Base-by-base conservation (phyloP, 2,113 vertebrate species). In the Aphyosemion australe region DNA sequence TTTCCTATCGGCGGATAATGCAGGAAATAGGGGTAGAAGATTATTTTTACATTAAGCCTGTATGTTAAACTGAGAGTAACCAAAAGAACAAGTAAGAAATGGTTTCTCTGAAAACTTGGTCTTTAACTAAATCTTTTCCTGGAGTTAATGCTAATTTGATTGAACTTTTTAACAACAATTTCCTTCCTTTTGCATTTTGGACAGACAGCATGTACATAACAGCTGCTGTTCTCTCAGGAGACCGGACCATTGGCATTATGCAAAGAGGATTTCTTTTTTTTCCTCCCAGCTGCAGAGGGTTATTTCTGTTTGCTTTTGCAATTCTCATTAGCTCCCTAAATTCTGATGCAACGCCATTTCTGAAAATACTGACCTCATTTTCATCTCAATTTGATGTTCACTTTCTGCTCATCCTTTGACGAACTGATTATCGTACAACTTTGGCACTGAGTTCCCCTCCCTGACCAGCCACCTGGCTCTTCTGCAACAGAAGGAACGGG, bases 191-290 rank as follows among this genome's bases (percentile, higher is more conserved):
- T 46, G 15, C 34, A 37, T 18, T 48, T 18, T 4, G 10, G 46
- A 48, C n/a, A 37, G 6, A 37, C 46, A 86, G 79, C 53, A 56
- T 13, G 84, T 64, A 74, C 49, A 65, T 66, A 91, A 88, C 91
- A 92, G 88, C 88, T 93, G 92, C 74, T 78, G 46, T 57, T 64
- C 61, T 87, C 90, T 87, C 87, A 13, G 12, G 85, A 83, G 91
- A 88, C 42, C 3, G 51, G 76, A 84, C 87, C 73, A 66, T 72
- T 80, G 77, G 80, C 83, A 53, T 80, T 62, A 76, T 59, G 58
- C 65, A 46, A 41, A 82, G 59, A 76, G 68, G 65, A 73, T 48
- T 32, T 60, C 26, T 12, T 12, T 32, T n/a, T 46, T 21, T 41
- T 86, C 76, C 72, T 72, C 88, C 87, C 87, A 87, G 77, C 83